phyloP scores from a whole-genome alignment of 1,140 invertebrate species.

The Myzus persicae region DNA sequence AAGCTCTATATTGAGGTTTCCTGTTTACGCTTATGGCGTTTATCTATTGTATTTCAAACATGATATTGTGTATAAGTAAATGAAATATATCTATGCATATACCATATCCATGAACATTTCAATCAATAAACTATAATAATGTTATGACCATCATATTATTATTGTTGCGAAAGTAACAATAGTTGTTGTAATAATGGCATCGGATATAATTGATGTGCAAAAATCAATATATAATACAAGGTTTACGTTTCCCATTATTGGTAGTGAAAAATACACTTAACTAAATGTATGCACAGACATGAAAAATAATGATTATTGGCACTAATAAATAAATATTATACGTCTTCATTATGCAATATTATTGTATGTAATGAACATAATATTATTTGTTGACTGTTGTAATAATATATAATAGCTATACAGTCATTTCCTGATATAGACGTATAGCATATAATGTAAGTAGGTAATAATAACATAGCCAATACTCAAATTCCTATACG shows the following conservation, averaged over 20 bases:
- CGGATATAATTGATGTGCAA: neutral
- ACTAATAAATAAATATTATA: neutral
- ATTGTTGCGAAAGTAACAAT: neutral
- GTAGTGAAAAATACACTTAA: neutral
- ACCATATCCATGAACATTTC: neutral
- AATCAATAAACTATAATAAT: constrained; percentile 14
- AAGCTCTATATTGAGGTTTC: neutral
- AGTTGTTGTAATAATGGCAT: neutral
- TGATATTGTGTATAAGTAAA: neutral
- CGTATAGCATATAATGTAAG: neutral
- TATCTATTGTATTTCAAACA: neutral
- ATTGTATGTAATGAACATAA: neutral
- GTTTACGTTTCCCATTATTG: neutral
- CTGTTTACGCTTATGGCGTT: neutral
- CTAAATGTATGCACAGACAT: neutral
- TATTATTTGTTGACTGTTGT: neutral
- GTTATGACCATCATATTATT: neutral
- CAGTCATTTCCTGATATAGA: neutral
- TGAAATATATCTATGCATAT: neutral
- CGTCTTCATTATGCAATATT: neutral
- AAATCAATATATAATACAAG: constrained; percentile 13
- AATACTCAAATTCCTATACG: neutral
- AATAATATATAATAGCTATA: neutral
- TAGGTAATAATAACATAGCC: neutral
- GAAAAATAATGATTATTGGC: constrained; percentile 4